Evolutionary conservation across 1,140 invertebrate genomes (phyloP).

Genomic region (Procambarus virginalis): DNA sequence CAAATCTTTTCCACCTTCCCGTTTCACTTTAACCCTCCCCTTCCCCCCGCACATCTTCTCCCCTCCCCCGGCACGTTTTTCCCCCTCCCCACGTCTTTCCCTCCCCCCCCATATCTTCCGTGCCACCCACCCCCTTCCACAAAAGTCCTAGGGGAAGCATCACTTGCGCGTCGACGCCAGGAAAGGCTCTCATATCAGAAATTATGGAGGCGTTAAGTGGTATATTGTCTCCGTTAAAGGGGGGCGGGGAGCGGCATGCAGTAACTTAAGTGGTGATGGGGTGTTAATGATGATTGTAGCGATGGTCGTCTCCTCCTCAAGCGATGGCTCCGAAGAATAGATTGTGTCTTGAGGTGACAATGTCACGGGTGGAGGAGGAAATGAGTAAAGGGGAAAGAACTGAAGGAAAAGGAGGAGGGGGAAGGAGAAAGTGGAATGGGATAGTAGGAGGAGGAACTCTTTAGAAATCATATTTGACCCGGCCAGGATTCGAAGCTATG

Average conservation of each 20-base stretch:
- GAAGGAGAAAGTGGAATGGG: background rate
- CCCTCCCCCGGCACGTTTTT: background rate
- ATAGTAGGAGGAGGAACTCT: background rate
- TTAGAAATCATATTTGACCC: no score
- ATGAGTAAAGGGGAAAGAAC: background rate
- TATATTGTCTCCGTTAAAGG: conserved; percentile 35
- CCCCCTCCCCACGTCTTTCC: no score
- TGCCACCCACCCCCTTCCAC: background rate
- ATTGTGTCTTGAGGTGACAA: background rate
- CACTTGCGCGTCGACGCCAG: conserved; percentile 26
- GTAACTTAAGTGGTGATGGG: background rate
- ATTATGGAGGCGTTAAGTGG: conserved; percentile 51
- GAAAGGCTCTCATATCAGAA: conserved; percentile 47
- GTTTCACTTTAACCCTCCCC: background rate
- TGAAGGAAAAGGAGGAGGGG: background rate
- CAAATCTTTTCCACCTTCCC: background rate
- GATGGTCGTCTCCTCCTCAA: background rate
- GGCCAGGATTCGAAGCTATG: no score
- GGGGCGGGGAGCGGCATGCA: background rate
- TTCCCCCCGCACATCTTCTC: no score
- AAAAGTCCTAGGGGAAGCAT: conserved; percentile 24
- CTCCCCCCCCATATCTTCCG: background rate
- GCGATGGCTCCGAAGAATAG: background rate
- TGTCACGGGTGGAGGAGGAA: background rate
- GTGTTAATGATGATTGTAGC: conserved; percentile 20